Percentiles rank a stretch among this genome's conserved stretches.
These are phyloP conservation scores for Coccyzus lansbergi DNA, from an alignment of 2,797 vertebrate genomes.

Conservation along the genomic window DNA sequence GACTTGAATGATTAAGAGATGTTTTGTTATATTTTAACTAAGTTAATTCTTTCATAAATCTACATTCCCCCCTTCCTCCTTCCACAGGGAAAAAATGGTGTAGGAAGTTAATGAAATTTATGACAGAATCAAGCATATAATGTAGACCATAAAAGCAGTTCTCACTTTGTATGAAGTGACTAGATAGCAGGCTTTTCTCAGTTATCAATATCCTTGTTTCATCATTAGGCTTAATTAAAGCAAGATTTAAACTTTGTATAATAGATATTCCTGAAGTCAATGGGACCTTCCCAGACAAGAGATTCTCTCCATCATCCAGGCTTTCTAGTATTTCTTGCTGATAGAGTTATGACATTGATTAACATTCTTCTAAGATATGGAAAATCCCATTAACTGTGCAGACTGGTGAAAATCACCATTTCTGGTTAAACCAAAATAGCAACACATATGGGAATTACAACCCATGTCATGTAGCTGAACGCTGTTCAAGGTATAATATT, in stretches of 20 bases:
- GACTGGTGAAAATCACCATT: neutral
- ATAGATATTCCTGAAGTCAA: neutral
- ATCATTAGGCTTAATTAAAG: neutral
- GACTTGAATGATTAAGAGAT: neutral
- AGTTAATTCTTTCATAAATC: neutral
- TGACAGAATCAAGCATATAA: neutral
- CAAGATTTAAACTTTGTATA: neutral
- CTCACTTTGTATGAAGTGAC: neutral
- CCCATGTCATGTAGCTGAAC: neutral
- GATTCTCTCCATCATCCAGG: neutral
- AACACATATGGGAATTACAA: neutral
- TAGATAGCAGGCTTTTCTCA: neutral
- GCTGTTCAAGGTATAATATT: neutral
- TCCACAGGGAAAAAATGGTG: neutral
- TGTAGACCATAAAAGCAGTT: neutral
- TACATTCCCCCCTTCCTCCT: too few relatives aligned
- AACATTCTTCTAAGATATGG: neutral
- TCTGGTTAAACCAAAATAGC: neutral
- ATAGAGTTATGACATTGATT: neutral
- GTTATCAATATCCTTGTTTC: accelerated
- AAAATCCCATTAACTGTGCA: neutral
- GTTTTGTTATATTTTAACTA: neutral
- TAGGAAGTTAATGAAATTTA: neutral
- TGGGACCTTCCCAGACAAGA: neutral
- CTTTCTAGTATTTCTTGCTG: neutral